A percentile compares a stretch with the other conserved stretches of the same genome.
Conservation (phyloP, 2,113 vertebrate species). For the Prolemur simus region DNA sequence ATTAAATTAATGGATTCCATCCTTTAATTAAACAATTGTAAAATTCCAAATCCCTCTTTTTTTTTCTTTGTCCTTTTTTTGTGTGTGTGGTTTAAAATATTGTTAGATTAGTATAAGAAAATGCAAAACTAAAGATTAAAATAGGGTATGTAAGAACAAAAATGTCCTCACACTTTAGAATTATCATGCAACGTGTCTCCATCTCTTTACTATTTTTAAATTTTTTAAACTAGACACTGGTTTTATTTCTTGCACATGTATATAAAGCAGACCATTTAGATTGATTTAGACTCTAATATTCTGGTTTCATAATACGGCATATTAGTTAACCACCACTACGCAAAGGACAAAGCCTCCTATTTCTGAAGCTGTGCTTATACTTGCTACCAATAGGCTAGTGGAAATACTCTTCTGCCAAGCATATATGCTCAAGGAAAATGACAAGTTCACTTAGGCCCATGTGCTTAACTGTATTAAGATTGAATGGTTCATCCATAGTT, state of each 20-base stretch:
- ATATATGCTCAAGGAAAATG: neutral
- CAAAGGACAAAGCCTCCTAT: constrained; percentile 28
- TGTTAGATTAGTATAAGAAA: neutral
- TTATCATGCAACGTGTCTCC: neutral
- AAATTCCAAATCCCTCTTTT: neutral
- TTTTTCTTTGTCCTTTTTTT: neutral
- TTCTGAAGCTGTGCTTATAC: neutral
- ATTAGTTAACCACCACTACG: neutral
- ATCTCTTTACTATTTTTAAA: neutral
- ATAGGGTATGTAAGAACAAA: neutral
- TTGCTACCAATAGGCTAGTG: neutral
- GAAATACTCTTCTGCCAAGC: neutral
- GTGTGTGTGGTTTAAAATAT: neutral
- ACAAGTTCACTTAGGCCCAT: constrained; percentile 20
- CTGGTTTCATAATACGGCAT: neutral
- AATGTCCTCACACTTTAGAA: neutral
- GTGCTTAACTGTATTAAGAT: neutral
- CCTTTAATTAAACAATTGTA: neutral
- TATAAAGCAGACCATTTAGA: neutral
- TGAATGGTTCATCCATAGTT: neutral
- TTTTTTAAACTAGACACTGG: neutral
- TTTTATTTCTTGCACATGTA: neutral
- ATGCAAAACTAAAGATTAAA: neutral
- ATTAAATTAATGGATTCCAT: neutral
- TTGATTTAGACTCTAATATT: constrained; percentile 22